These are phyloP conservation scores for Silurus asotus DNA, from an alignment of 2,113 vertebrate genomes.

Conservation along the genomic window DNA sequence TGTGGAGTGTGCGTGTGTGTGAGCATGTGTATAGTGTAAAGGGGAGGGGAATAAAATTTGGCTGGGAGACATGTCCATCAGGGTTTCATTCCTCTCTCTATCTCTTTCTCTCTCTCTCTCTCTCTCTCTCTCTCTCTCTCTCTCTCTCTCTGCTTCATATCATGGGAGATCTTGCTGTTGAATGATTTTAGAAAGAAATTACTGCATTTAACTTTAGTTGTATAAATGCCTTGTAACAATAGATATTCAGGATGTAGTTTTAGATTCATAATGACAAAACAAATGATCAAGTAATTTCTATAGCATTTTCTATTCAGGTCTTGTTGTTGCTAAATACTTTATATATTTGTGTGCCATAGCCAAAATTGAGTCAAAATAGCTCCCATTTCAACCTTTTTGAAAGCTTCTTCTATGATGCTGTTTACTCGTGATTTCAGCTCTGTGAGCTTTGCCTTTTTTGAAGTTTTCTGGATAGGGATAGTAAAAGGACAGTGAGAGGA, in stretches of 20 bases:
- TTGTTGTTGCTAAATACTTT: neutral
- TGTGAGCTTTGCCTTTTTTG: neutral
- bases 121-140: neutral
- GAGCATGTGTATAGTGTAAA: slow-evolving; percentile 13
- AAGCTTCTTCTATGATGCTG: neutral
- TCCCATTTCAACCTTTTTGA: neutral
- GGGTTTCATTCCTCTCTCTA: neutral
- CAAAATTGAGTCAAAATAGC: neutral
- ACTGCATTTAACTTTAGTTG: neutral
- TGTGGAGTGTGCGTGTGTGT: neutral
- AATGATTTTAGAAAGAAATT: neutral
- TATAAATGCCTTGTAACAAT: neutral
- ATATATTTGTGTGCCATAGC: neutral
- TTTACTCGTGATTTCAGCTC: neutral
- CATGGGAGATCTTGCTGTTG: neutral
- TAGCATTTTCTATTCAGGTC: neutral
- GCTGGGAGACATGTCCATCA: slow-evolving; percentile 7
- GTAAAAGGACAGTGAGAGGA: neutral
- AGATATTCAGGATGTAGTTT: neutral
- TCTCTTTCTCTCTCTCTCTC: neutral
- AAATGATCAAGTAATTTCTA: neutral
- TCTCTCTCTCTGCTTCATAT: neutral
- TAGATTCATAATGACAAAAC: neutral
- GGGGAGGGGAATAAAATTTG: slow-evolving; percentile 10
- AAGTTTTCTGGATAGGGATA: neutral